Evolutionary conservation across 1,140 invertebrate species (phyloP).

Genomic region (Tribolium castaneum): DNA sequence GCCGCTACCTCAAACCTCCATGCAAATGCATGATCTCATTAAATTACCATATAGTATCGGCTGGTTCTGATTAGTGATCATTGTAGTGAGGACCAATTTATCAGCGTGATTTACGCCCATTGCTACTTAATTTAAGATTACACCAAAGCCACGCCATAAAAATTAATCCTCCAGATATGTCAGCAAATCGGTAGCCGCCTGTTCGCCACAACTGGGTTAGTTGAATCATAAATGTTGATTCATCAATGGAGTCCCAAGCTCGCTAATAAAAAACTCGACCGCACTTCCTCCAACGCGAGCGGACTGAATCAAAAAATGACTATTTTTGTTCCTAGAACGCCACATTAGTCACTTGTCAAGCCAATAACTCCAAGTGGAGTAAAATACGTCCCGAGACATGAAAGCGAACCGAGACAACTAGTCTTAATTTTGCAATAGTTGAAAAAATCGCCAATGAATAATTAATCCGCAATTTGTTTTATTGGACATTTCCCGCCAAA

Average conservation of each 20-base stretch:
- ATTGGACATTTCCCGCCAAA: slow-evolving; percentile 23
- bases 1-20: slow-evolving; percentile 16
- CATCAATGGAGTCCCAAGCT: slow-evolving; percentile 20
- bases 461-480: slow-evolving; percentile 8
- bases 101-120: slow-evolving; percentile 9
- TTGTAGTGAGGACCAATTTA: slow-evolving; percentile 27
- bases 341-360: not conserved
- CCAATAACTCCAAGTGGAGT: not conserved
- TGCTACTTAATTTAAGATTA: slow-evolving; percentile 30
- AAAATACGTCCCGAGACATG: not conserved
- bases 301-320: slow-evolving; percentile 15
- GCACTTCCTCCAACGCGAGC: slow-evolving; percentile 35
- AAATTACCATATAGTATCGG: slow-evolving; percentile 29
- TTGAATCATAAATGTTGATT: slow-evolving; percentile 34
- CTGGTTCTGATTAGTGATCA: slow-evolving; percentile 22
- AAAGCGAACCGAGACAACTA: not conserved
- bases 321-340: slow-evolving; percentile 16
- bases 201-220: slow-evolving; percentile 7
- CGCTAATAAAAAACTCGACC: slow-evolving; percentile 26
- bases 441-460: slow-evolving; percentile 24
- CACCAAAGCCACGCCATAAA: slow-evolving; percentile 12
- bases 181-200: not conserved
- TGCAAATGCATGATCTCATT: slow-evolving; percentile 34
- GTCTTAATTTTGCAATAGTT: slow-evolving; percentile 4
- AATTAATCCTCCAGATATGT: not conserved